Percentiles rank a stretch among this genome's conserved stretches.
Conservation (phyloP, 2,113 vertebrate genomes). For the Brachypodius melanocephalos region DNA sequence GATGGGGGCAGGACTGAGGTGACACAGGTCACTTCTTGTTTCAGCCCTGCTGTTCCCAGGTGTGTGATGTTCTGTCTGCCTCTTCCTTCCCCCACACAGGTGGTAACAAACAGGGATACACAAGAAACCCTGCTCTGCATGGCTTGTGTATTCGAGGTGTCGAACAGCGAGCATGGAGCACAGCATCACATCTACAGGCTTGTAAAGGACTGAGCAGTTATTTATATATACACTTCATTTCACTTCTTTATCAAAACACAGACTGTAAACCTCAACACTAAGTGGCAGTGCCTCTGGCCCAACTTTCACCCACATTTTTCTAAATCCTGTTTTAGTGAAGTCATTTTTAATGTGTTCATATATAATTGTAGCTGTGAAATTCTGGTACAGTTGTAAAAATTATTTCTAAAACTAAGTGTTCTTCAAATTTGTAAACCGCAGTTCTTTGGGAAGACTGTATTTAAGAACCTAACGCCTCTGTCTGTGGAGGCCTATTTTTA, state of each 20-base stretch:
- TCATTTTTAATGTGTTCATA: conserved; percentile 86
- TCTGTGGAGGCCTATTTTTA: conserved; percentile 72
- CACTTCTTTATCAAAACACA: conserved; percentile 76
- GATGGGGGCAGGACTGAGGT: accelerated
- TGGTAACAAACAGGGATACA: conserved; percentile 98
- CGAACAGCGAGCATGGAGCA: conserved; percentile 98
- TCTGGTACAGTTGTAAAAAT: conserved; percentile 94
- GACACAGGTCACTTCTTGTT: not conserved
- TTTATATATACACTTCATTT: conserved; percentile 78
- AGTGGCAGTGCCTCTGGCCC: conserved; percentile 91
- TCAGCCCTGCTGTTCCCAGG: not conserved
- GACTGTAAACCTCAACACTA: conserved; percentile 90
- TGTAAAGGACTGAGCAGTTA: conserved; percentile 93
- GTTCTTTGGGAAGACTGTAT: conserved; percentile 72
- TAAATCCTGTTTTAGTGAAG: conserved; percentile 84
- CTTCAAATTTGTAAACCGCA: conserved; percentile 75
- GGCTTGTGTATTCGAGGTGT: conserved; percentile 99
- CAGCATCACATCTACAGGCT: conserved; percentile 99
- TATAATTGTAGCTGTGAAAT: conserved; percentile 95
- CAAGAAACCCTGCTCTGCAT: conserved; percentile 99
- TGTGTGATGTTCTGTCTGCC: not conserved
- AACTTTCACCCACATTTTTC: conserved; percentile 83
- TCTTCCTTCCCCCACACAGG: conserved; percentile 72
- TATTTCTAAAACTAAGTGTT: conserved; percentile 81
- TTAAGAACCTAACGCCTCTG: conserved; percentile 66